A percentile compares a stretch with the other conserved stretches of the same genome.
phyloP scores from a whole-genome alignment of 2,888 invertebrate genomes.

The Melanchra persicariae region DNA sequence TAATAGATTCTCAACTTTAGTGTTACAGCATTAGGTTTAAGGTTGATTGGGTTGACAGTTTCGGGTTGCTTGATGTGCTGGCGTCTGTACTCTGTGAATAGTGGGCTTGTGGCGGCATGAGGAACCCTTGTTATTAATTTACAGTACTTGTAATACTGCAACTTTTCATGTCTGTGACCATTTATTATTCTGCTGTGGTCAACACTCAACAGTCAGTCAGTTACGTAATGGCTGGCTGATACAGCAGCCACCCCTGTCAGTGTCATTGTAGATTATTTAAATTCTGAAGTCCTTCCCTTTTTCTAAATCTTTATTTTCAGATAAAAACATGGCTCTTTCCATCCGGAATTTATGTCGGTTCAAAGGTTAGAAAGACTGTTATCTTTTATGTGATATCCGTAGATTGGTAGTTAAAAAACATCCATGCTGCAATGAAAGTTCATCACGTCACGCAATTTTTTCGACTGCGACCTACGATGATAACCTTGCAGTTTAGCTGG shows the following conservation, averaged over 20 bases:
- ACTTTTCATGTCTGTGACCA: background rate
- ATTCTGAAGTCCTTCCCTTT: constrained; percentile 70
- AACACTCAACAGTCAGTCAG: too few species aligned
- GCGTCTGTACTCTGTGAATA: too few species aligned
- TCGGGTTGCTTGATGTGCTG: too few species aligned
- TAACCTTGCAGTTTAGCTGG: constrained; percentile 74
- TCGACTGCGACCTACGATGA: constrained; percentile 62
- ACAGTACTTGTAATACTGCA: background rate
- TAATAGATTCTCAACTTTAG: too few species aligned
- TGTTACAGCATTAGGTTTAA: too few species aligned
- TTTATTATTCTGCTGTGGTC: constrained; percentile 14
- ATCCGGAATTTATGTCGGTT: constrained; percentile 90
- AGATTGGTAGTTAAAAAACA: constrained; percentile 8
- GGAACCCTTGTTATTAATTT: too few species aligned
- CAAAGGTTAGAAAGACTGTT: constrained; percentile 85
- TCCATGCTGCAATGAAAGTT: constrained; percentile 27
- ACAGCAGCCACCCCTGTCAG: constrained; percentile 68
- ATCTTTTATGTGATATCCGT: constrained; percentile 1
- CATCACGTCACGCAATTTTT: constrained; percentile 43
- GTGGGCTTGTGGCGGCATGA: too few species aligned
- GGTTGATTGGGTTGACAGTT: too few species aligned
- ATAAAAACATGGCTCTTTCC: constrained; percentile 90
- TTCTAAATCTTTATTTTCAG: constrained; percentile 53
- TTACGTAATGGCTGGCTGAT: constrained; percentile 77
- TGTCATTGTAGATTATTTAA: constrained; percentile 76